Percentiles rank a stretch among this genome's conserved stretches.
Conservation (phyloP, 2,113 vertebrate genomes). For the Archilochus colubris region DNA sequence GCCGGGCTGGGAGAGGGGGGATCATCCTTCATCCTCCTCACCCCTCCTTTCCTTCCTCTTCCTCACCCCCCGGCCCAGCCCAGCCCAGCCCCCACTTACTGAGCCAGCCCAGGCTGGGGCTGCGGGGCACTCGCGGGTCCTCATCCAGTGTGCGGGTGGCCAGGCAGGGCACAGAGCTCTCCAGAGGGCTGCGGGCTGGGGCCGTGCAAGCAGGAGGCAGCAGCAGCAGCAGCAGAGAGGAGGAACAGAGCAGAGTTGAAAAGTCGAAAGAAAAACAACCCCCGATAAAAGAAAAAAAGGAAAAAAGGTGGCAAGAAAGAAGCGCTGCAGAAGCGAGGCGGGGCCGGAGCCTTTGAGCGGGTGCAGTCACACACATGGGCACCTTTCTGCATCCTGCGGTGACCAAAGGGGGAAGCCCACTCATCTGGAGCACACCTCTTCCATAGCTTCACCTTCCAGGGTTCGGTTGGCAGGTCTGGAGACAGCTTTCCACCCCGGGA, state of each 20-base stretch:
- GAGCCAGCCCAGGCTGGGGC: no score
- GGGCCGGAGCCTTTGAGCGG: constrained; percentile 7
- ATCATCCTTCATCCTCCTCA: not conserved
- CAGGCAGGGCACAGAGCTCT: constrained; percentile 93
- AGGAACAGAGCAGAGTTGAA: constrained; percentile 70
- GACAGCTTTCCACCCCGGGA: not conserved
- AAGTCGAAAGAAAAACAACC: constrained; percentile 44
- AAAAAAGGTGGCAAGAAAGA: not conserved
- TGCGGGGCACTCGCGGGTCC: no score
- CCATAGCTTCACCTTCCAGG: accelerated
- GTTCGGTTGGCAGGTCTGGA: not conserved
- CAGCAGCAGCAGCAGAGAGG: constrained; percentile 64
- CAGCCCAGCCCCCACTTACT: no score
- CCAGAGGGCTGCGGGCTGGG: constrained; percentile 91
- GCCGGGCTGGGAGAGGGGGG: not conserved
- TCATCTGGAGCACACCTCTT: not conserved
- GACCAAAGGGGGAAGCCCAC: not conserved
- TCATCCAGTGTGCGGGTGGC: constrained; percentile 86
- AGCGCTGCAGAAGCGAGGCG: constrained; percentile 40
- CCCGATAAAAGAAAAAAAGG: not conserved
- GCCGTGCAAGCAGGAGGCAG: constrained; percentile 68
- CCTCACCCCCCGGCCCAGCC: not conserved
- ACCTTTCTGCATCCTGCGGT: not conserved
- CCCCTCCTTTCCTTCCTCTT: not conserved
- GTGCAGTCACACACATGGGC: not conserved